Evolutionary conservation across 2,113 vertebrate genomes (phyloP).

Genomic region (Megaceryle maxima): DNA sequence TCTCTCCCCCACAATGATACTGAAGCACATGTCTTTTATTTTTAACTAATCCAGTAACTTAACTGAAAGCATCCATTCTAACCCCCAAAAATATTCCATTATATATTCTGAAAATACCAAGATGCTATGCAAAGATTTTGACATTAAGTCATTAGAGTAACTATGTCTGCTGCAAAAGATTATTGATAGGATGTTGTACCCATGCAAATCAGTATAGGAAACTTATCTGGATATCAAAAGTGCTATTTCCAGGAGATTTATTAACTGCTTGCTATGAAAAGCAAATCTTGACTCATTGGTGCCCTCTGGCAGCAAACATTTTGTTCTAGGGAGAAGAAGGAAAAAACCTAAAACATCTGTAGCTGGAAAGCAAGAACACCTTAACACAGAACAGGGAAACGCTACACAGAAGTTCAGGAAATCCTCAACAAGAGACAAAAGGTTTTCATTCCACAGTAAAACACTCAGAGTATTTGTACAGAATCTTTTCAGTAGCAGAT

Average conservation of each 20-base stretch:
- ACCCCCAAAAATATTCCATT: neutral
- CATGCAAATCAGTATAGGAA: neutral
- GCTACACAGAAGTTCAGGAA: neutral
- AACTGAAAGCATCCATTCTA: neutral
- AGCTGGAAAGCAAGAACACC: neutral
- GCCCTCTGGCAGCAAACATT: neutral
- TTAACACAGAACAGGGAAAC: neutral
- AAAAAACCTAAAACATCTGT: neutral
- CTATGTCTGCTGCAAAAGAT: neutral
- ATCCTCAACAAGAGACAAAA: neutral
- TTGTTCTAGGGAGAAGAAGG: neutral
- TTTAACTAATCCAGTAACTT: neutral
- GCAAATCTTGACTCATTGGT: neutral
- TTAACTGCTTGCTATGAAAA: neutral
- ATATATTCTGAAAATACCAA: neutral
- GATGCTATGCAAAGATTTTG: neutral
- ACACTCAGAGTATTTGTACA: neutral
- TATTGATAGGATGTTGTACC: neutral
- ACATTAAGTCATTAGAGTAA: neutral
- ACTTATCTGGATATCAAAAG: neutral
- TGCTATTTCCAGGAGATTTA: neutral
- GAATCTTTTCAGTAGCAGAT: neutral
- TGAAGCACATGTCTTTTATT: neutral
- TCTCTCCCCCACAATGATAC: too few species aligned
- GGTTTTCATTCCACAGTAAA: neutral